phyloP scores from a whole-genome alignment of 2,797 vertebrate genomes.

The Diplodus puntazzo region DNA sequence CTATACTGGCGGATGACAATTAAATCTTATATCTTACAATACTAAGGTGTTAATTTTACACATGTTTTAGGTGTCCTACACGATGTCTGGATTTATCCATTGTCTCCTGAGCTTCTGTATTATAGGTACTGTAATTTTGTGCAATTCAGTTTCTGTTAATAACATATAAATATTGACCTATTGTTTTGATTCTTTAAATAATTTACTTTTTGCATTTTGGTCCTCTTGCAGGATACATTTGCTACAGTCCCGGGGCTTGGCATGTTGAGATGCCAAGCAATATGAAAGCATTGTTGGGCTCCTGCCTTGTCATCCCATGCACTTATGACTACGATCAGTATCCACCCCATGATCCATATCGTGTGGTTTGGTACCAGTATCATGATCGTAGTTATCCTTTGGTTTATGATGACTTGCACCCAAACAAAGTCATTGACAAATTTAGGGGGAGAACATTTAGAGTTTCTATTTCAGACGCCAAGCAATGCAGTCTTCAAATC shows the following conservation, averaged over 20 bases:
- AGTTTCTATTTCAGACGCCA: fast-evolving
- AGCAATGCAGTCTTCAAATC: slow-evolving; percentile 68
- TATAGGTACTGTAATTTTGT: slow-evolving; percentile 55
- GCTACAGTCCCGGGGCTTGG: slow-evolving; percentile 57
- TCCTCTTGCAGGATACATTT: slow-evolving; percentile 50
- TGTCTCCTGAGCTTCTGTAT: slow-evolving; percentile 39
- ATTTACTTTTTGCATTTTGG: not conserved
- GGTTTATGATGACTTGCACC: slow-evolving; percentile 53
- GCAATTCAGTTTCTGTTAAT: not conserved
- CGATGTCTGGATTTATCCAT: slow-evolving; percentile 45
- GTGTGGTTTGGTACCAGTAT: slow-evolving; percentile 78
- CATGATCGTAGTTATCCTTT: slow-evolving; percentile 54
- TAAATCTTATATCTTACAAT: not conserved
- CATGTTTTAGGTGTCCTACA: slow-evolving; percentile 22
- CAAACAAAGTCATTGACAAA: fast-evolving
- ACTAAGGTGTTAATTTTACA: not conserved
- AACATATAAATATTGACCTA: not conserved
- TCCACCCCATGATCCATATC: slow-evolving; percentile 35
- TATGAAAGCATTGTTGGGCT: slow-evolving; percentile 60
- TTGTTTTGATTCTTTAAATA: too few relatives aligned
- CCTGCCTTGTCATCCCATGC: slow-evolving; percentile 80
- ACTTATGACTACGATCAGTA: slow-evolving; percentile 51
- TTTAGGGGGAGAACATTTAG: slow-evolving; percentile 46
- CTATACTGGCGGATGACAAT: not conserved
- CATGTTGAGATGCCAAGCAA: slow-evolving; percentile 49